A percentile compares a stretch with the other conserved stretches of the same genome.
phyloP scores from a whole-genome alignment of 2,888 invertebrate species.

The Meghimatium bilineatum region DNA sequence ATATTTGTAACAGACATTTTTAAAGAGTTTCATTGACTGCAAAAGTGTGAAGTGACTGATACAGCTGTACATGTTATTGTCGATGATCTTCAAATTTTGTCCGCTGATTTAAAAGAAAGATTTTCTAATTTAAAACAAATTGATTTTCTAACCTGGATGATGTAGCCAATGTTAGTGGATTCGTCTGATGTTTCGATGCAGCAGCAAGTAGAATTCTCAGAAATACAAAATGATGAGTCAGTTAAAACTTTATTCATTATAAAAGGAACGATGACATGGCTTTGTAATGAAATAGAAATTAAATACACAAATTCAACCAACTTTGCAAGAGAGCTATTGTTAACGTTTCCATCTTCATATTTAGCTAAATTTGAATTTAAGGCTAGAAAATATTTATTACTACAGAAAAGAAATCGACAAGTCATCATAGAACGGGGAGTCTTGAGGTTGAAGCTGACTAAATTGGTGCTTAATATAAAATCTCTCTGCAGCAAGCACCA shows the following conservation, averaged over 20 bases:
- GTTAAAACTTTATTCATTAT: slow-evolving; percentile 14
- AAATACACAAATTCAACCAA: neutral
- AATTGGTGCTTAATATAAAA: no score
- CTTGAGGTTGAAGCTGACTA: no score
- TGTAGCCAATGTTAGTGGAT: slow-evolving; percentile 3
- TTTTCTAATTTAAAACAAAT: slow-evolving; percentile 2
- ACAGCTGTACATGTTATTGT: neutral
- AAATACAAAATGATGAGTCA: slow-evolving; percentile 2
- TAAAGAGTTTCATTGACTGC: neutral
- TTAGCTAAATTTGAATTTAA: slow-evolving; percentile 5
- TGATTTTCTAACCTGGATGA: neutral
- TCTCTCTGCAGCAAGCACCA: no score
- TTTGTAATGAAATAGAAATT: slow-evolving; percentile 9
- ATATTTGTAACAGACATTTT: neutral
- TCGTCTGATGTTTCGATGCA: slow-evolving; percentile 1
- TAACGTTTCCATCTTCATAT: slow-evolving; percentile 13
- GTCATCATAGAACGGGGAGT: no score
- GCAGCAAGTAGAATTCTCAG: neutral
- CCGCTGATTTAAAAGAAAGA: slow-evolving; percentile 1
- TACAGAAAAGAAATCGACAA: neutral
- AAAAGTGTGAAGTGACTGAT: neutral
- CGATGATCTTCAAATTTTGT: neutral
- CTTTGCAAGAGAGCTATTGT: neutral
- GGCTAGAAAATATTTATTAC: neutral
- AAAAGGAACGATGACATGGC: neutral